Base-by-base conservation (phyloP, 2,888 invertebrate species). In the Tetrapedia diversipes region DNA sequence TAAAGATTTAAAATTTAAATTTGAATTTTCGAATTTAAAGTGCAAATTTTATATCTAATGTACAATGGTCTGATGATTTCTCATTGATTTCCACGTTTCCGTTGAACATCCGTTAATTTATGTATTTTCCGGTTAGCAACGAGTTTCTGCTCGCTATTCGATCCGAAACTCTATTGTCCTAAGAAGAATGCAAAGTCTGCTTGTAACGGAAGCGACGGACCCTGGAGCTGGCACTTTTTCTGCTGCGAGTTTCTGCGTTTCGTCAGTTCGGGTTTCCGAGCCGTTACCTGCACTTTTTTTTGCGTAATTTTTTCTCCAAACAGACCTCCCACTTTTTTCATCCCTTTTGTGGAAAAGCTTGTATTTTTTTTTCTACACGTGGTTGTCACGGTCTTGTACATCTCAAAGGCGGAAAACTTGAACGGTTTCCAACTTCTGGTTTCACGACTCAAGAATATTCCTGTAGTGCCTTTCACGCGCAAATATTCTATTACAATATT, bases 261-360 rank as follows among this genome's bases (percentile, higher is more conserved):
- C 27, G 10, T 32, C 41, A 43, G 34, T 49, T 56, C 41, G 29
- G 39, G 49, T 24, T 57, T 64, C 22, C 53, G 2, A 10, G 14
- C 66, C 49, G 57, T 71, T 78, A 78, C 75, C 78, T 76, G 76
- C 10, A 47, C 16, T 45, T 76, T 67, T 77, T 78, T 70, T 63
- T 22, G 16, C 34, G 11, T 43, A 14, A 68, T 77, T 77, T 77
- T 74, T 76, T 77, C 54, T 27, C 63, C 24, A 51, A 74, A 74
- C 67, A 45, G 67, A 59, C 53, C 47, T 47, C 57, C 60, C 27
- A 64, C 59, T 53, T 57, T 45, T 59, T 24, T 11, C 14, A 10
- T 19, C 0, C 24, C 51, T 6, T 32, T 59, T 19, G 54, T 14
- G 14, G 10, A 45, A 45, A 2, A 6, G 39, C 51, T 7, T 56